Evolutionary conservation across 2,888 invertebrate genomes (phyloP).

Genomic region (Cinara cedri): DNA sequence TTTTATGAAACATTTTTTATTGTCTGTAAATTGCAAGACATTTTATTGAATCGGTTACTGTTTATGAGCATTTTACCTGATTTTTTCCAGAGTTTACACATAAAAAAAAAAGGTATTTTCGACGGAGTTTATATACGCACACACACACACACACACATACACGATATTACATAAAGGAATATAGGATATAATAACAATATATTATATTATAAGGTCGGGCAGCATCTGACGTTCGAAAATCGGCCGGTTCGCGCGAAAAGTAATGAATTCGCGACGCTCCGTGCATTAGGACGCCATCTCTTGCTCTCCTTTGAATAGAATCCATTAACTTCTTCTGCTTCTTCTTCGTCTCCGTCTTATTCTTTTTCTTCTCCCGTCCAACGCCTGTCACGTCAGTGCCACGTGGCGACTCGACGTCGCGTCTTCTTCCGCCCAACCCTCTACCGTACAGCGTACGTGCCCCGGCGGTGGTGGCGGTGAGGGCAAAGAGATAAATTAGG

Average conservation of each 20-base stretch:
- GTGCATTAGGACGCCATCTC: slow-evolving; percentile 42
- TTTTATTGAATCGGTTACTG: too few species aligned
- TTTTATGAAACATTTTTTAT: too few species aligned
- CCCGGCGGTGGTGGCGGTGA: neutral
- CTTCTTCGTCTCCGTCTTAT: neutral
- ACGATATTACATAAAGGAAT: too few species aligned
- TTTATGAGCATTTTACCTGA: too few species aligned
- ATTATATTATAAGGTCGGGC: too few species aligned
- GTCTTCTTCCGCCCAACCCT: neutral
- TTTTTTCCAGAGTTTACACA: too few species aligned
- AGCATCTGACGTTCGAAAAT: too few species aligned
- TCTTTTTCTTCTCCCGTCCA: slow-evolving; percentile 24
- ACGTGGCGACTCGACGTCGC: slow-evolving; percentile 32
- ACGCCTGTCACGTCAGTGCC: slow-evolving; percentile 43
- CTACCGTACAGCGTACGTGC: neutral
- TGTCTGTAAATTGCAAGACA: too few species aligned
- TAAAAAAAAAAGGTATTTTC: too few species aligned
- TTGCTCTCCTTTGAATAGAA: slow-evolving; percentile 48
- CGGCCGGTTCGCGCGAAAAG: slow-evolving; percentile 7
- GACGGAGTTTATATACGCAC: too few species aligned
- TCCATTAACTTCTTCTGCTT: slow-evolving; percentile 40
- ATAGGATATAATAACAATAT: too few species aligned
- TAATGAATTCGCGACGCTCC: slow-evolving; percentile 45
- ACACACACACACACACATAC: too few species aligned
- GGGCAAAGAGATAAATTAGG: slow-evolving; percentile 36